phyloP scores from a whole-genome alignment of 2,888 invertebrate species.

The Chrysotoxum bicinctum region DNA sequence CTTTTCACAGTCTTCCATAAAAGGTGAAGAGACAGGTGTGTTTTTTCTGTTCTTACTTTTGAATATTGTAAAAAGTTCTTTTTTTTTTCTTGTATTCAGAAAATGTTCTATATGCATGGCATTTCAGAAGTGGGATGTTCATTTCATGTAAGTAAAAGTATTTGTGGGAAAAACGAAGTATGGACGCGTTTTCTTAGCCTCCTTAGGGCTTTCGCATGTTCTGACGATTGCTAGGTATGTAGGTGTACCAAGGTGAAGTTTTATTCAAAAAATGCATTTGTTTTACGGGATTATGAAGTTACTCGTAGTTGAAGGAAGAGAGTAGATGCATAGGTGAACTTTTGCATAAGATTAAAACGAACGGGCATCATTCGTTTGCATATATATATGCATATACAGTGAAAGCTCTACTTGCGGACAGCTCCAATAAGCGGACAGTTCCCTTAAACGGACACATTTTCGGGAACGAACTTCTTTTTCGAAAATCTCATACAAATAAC shows the following conservation, averaged over 20 bases:
- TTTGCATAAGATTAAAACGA: conserved; percentile 59
- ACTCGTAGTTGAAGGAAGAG: conserved; percentile 15
- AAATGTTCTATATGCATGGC: conserved; percentile 34
- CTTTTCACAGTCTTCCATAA: neutral
- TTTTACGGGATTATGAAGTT: conserved; percentile 26
- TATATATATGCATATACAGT: neutral
- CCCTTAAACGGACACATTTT: too few relatives aligned
- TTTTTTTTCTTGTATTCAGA: neutral
- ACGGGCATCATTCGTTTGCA: conserved; percentile 13
- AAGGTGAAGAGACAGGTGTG: neutral
- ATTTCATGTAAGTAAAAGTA: conserved; percentile 19
- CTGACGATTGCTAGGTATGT: neutral
- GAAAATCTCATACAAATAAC: too few relatives aligned
- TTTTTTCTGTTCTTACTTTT: neutral
- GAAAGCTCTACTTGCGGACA: too few relatives aligned
- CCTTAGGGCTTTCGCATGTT: conserved; percentile 59
- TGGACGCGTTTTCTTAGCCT: conserved; percentile 20
- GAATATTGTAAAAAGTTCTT: conserved; percentile 20
- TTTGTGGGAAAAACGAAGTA: neutral
- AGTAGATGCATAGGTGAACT: conserved; percentile 32
- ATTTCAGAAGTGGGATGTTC: conserved; percentile 33
- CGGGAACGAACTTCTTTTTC: too few relatives aligned
- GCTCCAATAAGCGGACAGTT: too few relatives aligned
- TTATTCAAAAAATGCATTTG: conserved; percentile 41
- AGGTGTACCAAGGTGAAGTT: conserved; percentile 9